Evolutionary conservation across 2,888 invertebrate species (phyloP), one percentile per base, ranked within the genome.

Genomic region (Gastrophysa polygoni): DNA sequence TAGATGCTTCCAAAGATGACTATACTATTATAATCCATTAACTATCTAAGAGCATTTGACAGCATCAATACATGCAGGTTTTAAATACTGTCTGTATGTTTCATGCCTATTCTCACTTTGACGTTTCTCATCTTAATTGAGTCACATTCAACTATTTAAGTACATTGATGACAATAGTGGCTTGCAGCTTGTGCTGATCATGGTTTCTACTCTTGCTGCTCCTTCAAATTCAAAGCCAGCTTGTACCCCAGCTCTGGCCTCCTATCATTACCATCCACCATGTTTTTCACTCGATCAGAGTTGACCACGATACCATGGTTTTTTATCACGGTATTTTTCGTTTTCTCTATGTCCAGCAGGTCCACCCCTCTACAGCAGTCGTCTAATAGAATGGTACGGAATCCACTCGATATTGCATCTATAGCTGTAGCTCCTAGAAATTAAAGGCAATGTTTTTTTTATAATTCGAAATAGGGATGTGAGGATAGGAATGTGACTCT

Each of bases 281-380:
- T 92, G 0, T 89, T 87, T 71, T 89, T 85, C 0, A 95, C 91
- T 88, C 93, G 81, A 0, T 88, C 86, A 0, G 94, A 90, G 73
- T 88, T 86, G 20, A 92, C 88, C 71, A 95, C 89, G 44, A 94
- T 88, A 0, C 93, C 95, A 75, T 91, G 87, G 74, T 88, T 89
- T 57, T 85, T 86, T 57, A 87, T 83, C 28, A 95, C 87, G 67
- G 87, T 88, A 51, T 89, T 83, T 78, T 91, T 92, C 50, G 92
- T 93, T 73, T 86, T 86, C 77, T 92, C 91, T 61, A 96, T 96
- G 76, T 92, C 93, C 20, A 89, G 87, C n/a, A 91, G 82, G 79
- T 91, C 90, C 1, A 96, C 94, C 1, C 96, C 96, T 56, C 95
- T 87, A 71, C 92, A 89, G 67, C 95, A 96, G 81, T 96, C 96